Percentiles rank a stretch among this genome's conserved stretches.
These are phyloP conservation scores for Actinostola sp. DNA, from an alignment of 92 coral and sea anemone genomes.

Conservation along the genomic window DNA sequence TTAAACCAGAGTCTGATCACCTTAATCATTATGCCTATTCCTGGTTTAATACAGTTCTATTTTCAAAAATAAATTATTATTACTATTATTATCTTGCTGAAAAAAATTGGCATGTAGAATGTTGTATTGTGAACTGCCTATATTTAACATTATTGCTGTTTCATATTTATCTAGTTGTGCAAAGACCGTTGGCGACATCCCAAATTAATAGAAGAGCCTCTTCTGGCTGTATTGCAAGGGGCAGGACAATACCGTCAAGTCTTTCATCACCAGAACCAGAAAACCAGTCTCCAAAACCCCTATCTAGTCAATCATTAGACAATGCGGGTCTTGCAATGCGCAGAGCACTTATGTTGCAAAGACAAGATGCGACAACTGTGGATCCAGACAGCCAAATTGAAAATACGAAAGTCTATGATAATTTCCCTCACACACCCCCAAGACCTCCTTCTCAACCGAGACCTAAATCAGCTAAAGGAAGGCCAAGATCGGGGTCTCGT, in stretches of 20 bases:
- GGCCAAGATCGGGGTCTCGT: constrained; percentile 49
- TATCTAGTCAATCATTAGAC: constrained; percentile 39
- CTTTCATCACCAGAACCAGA: constrained; percentile 4
- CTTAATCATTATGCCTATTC: no score
- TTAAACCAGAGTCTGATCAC: no score
- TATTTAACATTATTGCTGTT: not conserved
- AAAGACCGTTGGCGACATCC: not conserved
- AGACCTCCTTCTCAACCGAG: constrained; percentile 67
- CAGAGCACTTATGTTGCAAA: constrained; percentile 28
- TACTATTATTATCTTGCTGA: no score
- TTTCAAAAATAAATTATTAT: no score
- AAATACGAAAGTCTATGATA: not conserved
- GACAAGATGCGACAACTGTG: constrained; percentile 49
- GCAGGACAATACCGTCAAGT: not conserved
- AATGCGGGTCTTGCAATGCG: constrained; percentile 25
- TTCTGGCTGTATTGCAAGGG: constrained; percentile 15
- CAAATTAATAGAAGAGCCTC: constrained; percentile 28
- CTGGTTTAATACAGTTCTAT: no score
- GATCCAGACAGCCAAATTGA: constrained; percentile 13
- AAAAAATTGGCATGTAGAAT: no score
- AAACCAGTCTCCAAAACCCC: constrained; percentile 14
- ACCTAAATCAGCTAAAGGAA: constrained; percentile 77
- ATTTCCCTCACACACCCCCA: constrained; percentile 41
- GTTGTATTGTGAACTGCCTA: no score
- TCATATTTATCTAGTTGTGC: constrained; percentile 4